These are phyloP conservation scores for Lepilemur septentrionalis DNA, from an alignment of 2,797 vertebrate species.

Conservation along the genomic window DNA sequence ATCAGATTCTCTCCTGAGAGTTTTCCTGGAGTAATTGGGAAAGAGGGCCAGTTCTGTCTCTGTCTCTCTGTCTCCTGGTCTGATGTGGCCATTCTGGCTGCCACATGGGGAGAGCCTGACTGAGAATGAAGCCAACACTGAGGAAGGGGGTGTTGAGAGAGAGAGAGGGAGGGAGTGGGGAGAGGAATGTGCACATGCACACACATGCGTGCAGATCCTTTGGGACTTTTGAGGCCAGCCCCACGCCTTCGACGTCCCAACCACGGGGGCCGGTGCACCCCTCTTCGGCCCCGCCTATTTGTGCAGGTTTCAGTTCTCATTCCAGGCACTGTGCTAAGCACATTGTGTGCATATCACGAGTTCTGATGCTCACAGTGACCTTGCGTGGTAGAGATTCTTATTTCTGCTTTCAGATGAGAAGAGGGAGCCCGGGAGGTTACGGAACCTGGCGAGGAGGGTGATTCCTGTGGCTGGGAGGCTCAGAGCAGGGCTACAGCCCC, in stretches of 20 bases:
- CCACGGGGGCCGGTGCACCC: fast-evolving
- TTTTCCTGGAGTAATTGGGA: not conserved
- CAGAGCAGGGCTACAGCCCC: not conserved
- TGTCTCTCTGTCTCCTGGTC: not conserved
- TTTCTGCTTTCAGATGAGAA: not conserved
- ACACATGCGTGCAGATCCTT: not conserved
- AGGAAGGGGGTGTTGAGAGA: too few relatives aligned
- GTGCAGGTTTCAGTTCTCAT: fast-evolving
- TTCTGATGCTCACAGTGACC: fast-evolving
- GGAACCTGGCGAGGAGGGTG: too few relatives aligned
- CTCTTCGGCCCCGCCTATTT: not conserved
- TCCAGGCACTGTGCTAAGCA: not conserved
- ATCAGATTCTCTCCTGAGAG: not conserved
- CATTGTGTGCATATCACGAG: fast-evolving
- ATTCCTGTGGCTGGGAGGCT: fast-evolving
- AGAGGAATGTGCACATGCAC: too few relatives aligned
- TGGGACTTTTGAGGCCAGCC: not conserved
- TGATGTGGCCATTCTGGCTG: not conserved
- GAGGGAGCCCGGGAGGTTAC: fast-evolving
- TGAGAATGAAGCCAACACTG: too few relatives aligned
- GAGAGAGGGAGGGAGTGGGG: too few relatives aligned
- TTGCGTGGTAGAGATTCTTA: not conserved
- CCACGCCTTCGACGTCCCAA: not conserved
- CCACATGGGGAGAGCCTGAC: too few relatives aligned
- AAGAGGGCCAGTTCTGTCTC: not conserved